Percentiles rank a stretch among this genome's conserved stretches.
These are phyloP conservation scores for Mechanitis mazaeus DNA, from an alignment of 2,888 invertebrate species.

Conservation along the genomic window DNA sequence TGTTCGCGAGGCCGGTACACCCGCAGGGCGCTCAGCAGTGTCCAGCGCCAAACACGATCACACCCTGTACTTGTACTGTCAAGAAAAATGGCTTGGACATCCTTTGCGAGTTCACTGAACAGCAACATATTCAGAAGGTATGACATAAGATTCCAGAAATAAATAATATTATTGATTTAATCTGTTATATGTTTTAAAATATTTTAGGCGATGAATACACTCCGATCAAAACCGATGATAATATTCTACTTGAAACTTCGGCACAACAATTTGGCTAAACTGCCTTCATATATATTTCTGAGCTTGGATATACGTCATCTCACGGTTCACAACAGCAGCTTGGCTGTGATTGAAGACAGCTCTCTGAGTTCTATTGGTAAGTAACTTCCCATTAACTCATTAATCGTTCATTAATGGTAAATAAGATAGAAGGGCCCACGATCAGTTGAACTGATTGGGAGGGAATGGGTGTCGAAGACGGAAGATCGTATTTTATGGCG, in stretches of 20 bases:
- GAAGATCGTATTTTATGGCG: too few species aligned
- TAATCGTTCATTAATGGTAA: too few species aligned
- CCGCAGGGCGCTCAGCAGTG: slow-evolving; percentile 81
- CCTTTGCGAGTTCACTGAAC: slow-evolving; percentile 90
- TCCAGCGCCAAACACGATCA: slow-evolving; percentile 83
- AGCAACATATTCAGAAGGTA: slow-evolving; percentile 82
- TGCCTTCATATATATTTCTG: slow-evolving; percentile 90
- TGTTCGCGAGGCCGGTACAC: slow-evolving; percentile 68
- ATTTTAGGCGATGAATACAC: slow-evolving; percentile 84
- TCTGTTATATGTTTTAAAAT: slow-evolving; percentile 3
- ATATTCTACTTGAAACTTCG: slow-evolving; percentile 92
- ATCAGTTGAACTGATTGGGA: too few species aligned
- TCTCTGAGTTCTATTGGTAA: slow-evolving; percentile 91
- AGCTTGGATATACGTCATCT: slow-evolving; percentile 92
- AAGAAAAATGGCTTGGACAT: slow-evolving; percentile 93
- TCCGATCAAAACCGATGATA: slow-evolving; percentile 87
- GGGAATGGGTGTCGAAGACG: too few species aligned
- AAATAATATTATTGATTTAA: too few species aligned
- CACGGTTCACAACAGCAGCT: slow-evolving; percentile 91
- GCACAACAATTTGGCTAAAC: slow-evolving; percentile 89
- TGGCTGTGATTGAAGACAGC: slow-evolving; percentile 90
- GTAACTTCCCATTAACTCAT: slow-evolving; percentile 28
- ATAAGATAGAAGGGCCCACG: too few species aligned
- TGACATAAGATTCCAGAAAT: too few species aligned
- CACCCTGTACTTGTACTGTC: slow-evolving; percentile 88